Percentiles rank a stretch among this genome's conserved stretches.
Conservation (phyloP, 53 echinoderm and acorn worm genomes). For the Stichopus horrens region DNA sequence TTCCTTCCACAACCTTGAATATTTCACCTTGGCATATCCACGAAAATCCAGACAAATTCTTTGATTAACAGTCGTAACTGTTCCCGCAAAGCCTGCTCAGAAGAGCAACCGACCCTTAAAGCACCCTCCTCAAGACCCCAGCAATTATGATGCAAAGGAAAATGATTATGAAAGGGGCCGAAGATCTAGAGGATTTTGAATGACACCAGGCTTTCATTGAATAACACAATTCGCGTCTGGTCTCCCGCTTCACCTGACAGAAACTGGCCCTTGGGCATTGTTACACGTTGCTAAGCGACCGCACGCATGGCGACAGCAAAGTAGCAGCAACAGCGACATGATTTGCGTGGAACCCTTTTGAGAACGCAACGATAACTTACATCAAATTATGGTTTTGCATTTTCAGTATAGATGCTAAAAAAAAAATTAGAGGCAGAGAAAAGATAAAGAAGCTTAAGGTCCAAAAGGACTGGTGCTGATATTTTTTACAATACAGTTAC, state of each 20-base stretch:
- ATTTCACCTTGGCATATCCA: too few species aligned
- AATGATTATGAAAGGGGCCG: not conserved
- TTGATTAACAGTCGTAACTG: not conserved
- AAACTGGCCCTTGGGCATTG: not conserved
- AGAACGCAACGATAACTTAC: not conserved
- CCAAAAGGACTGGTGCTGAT: too few species aligned
- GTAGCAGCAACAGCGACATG: not conserved
- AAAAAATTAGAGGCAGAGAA: too few species aligned
- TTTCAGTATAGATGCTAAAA: too few species aligned
- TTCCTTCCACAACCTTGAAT: too few species aligned
- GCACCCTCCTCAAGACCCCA: not conserved
- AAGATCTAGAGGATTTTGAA: not conserved
- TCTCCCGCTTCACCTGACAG: not conserved
- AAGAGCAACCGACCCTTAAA: not conserved
- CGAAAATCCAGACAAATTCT: too few species aligned
- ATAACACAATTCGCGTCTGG: not conserved
- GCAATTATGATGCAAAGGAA: not conserved
- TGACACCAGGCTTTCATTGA: not conserved
- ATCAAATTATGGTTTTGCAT: too few species aligned
- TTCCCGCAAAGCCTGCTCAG: not conserved
- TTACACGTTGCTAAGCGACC: conserved; percentile 1
- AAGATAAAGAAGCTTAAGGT: too few species aligned
- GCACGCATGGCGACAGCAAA: not conserved
- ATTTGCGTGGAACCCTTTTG: not conserved
- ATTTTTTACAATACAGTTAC: too few species aligned